Base-by-base conservation (phyloP, 2,113 vertebrate species). In the Python bivittatus region DNA sequence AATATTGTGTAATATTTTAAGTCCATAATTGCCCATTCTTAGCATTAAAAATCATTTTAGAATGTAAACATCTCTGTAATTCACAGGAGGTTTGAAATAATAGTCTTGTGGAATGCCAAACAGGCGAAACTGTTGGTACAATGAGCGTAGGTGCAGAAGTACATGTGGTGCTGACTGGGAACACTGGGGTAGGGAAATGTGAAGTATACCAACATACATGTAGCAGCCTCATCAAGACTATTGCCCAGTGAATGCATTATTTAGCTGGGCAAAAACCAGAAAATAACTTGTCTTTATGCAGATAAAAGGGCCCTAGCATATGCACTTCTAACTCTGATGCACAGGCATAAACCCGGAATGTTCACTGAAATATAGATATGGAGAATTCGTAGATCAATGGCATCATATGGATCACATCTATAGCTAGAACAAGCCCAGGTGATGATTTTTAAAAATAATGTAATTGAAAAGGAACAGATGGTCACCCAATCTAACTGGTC, bases 11-110 rank as follows among this genome's bases (percentile, higher is more conserved):
- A 38, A 86, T 44, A 64, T 61, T 61, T 27, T 88, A 57, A 92
- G 61, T 42, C 53, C 38, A 48, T 92, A 57, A 88, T 79, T 88
- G 72, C 84, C 84, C 58, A 86, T 91, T 68, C 90, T 91, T 86
- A 68, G 61, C 86, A 44, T 79, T 72, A 42, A 87, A 87, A 57
- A 27, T 57, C 90, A 61, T 88, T 88, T 92, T 17, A 88, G 64
- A 58, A 72, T 23, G 64, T 92, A 79, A 52, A 92, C 52, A 57
- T 58, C 64, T 57, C 17, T 88, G 86, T 38, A 25, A 27, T 79
- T 88, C 86, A 52, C 53, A 48, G 15, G 52, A 23, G 53, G 53
- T n/a, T 44, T n/a, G 10, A 33, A 33, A 91, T 44, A 60, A 64
- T 12, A 52, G 57, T 8, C 72, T 20, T 1, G 33, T 79, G 33